Conservation (phyloP, 2,888 invertebrate species). For the Drosophila rellima region DNA sequence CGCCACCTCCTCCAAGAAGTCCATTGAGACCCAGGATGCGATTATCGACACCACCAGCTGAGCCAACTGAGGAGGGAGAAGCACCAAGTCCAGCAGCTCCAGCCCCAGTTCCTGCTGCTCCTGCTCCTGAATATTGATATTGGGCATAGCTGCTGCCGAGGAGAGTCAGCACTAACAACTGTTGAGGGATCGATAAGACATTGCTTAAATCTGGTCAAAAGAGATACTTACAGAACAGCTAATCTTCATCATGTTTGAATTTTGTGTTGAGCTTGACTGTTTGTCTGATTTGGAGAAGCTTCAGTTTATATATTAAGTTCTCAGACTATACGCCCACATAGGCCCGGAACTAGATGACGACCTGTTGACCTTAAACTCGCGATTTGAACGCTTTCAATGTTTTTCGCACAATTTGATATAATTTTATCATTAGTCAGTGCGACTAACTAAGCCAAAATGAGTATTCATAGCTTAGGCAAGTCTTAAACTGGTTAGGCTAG, state of each 20-base stretch:
- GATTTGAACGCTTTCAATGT: slow-evolving; percentile 70
- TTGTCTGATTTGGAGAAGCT: slow-evolving; percentile 25
- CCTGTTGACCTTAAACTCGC: slow-evolving; percentile 75
- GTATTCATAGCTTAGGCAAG: slow-evolving; percentile 33
- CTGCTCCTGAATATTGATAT: slow-evolving; percentile 58
- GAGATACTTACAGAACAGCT: slow-evolving; percentile 57
- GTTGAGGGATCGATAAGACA: background rate
- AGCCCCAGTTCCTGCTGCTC: background rate
- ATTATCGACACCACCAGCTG: slow-evolving; percentile 52
- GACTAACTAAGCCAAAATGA: slow-evolving; percentile 58
- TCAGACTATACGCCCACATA: slow-evolving; percentile 61
- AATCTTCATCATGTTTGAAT: slow-evolving; percentile 54
- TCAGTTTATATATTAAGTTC: slow-evolving; percentile 71
- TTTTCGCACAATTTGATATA: slow-evolving; percentile 67
- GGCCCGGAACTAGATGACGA: slow-evolving; percentile 58
- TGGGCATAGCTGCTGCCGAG: slow-evolving; percentile 59
- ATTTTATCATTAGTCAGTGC: slow-evolving; percentile 60
- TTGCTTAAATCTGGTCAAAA: background rate
- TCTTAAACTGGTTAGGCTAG: slow-evolving; percentile 57
- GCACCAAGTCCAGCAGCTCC: background rate
- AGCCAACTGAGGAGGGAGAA: background rate
- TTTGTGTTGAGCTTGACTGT: slow-evolving; percentile 58
- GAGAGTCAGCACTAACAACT: slow-evolving; percentile 54
- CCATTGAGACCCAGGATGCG: slow-evolving; percentile 67
- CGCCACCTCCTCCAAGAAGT: slow-evolving; percentile 61